Evolutionary conservation across 2,888 invertebrate genomes (phyloP), one percentile per base, ranked within the genome.

Genomic region (Drosophila mimica): DNA sequence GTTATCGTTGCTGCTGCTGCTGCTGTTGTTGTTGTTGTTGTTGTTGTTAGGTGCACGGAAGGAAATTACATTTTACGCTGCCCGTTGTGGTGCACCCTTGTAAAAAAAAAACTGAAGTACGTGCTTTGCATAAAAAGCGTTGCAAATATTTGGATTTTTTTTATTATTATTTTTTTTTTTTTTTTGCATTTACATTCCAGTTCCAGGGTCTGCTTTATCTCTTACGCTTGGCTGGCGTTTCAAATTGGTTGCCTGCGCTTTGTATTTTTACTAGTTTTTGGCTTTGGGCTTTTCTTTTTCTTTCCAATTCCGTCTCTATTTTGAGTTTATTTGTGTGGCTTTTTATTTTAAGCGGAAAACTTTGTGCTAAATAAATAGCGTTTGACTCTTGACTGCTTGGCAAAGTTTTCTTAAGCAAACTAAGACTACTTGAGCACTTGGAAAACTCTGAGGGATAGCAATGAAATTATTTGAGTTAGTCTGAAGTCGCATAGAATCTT

Each of bases 121-220:
- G 84, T 90, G 87, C 86, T 88, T 74, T 83, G 89, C 83, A 86
- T 88, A 74, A 74, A 79, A 70, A 59, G 49, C 62, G 30, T 52
- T 33, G 57, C 57, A 49, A 65, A 43, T 40, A 15, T 48, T 64
- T 34, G 25, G 15, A 20, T 20, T 54, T 34, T 52, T 31, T 31
- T 33, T 13, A 25, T 25, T 25, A 25, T 25, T 25, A 25, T 25
- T 25, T 17, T 53, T 15, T 36, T 4, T 25, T 3, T 61, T 51
- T 52, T 75, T 40, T 58, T 17, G 36, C 11, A 31, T 62, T 25
- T 52, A 30, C n/a, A 30, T 38, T 71, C 31, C 48, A 76, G 63
- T 63, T 70, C n/a, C n/a, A n/a, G 69, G 60, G 51, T 64, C 72
- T 63, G 58, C 70, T 59, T 70, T 88, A 75, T 82, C 79, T 79